Percentiles rank a stretch among this genome's conserved stretches.
These are phyloP conservation scores for Euwallacea similis DNA, from an alignment of 1,140 invertebrate species.

Conservation along the genomic window DNA sequence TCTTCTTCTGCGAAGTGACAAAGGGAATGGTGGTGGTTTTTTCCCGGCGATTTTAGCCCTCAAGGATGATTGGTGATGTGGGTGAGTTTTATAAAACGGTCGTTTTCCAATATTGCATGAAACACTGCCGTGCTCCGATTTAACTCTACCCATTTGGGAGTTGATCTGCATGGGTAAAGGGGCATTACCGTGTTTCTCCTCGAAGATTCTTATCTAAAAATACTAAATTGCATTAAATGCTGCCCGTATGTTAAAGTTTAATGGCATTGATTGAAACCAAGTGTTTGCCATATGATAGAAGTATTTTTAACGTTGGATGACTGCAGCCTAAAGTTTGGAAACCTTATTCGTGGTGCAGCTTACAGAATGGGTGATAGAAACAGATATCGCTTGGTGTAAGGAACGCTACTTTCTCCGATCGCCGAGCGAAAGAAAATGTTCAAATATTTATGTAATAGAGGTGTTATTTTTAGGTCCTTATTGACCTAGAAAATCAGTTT, in stretches of 20 bases:
- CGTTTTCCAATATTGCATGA: neutral
- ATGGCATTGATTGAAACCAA: neutral
- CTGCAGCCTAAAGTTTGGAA: neutral
- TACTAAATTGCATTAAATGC: neutral
- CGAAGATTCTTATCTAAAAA: too few relatives aligned
- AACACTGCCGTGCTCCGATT: neutral
- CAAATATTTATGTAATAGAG: slow-evolving; percentile 3
- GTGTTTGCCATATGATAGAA: neutral
- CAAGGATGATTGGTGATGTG: slow-evolving; percentile 13
- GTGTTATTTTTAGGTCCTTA: slow-evolving; percentile 10
- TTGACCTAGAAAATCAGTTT: slow-evolving; percentile 8
- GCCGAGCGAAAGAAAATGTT: too few relatives aligned
- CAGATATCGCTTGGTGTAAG: too few relatives aligned
- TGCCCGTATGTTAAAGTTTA: neutral
- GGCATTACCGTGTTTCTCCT: neutral
- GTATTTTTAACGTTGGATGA: neutral
- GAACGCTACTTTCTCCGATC: too few relatives aligned
- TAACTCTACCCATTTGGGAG: slow-evolving; percentile 1
- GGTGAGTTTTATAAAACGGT: slow-evolving; percentile 20
- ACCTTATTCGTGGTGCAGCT: too few relatives aligned
- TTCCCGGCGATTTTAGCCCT: slow-evolving; percentile 11
- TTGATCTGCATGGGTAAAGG: neutral
- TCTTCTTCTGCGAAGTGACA: slow-evolving; percentile 13
- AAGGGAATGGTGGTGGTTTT: neutral
- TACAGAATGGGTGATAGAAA: too few relatives aligned